Base-by-base conservation (phyloP, 53 echinoderm and acorn worm genomes). In the Antedon mediterranea region DNA sequence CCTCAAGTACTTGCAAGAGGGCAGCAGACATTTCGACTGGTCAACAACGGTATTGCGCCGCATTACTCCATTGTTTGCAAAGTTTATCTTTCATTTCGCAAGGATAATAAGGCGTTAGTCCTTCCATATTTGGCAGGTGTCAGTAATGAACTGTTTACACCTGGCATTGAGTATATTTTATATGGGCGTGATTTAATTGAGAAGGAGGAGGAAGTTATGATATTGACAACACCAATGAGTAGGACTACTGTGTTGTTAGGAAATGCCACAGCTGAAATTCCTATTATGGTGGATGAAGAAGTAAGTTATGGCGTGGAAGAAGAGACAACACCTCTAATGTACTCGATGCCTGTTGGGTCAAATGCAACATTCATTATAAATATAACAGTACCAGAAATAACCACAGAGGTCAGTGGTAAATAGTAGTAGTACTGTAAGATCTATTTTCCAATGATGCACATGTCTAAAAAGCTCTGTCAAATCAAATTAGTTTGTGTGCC, bases 21-120 rank as follows among this genome's bases (percentile, higher is more conserved):
- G 0, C 88, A 90, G 43, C 90, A 90, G 75, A 90, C 90, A 0
- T 90, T 87, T 71, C 71, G 79, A 43, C 78, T 90, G 77, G 87
- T 87, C 87, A 82, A 90, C 43, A 90, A 90, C 75, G 74, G 71
- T 31, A 85, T 90, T 87, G 71, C 85, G 32, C 88, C 90, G 0
- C 85, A 90, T 44, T 85, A 90, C 72, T 72, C 78, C 33, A 78
- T 87, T 15, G 34, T 76, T 32, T 90, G 90, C 81, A 33, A 44
- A 29, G 85, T 87, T 7, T 26, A 44, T 77, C 81, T 90, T 30
- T 90, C 90, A 26, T 90, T 82, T 33, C 82, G 90, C 15, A 87
- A 79, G 32, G 90, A 81, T 20, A 37, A 74, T 6, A 75, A 75
- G 31, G 84, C 82, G 4, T 7, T 88, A 77, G 80, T 90, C 13